Conservation (phyloP, 2,113 vertebrate species). For the Nymphicus hollandicus region DNA sequence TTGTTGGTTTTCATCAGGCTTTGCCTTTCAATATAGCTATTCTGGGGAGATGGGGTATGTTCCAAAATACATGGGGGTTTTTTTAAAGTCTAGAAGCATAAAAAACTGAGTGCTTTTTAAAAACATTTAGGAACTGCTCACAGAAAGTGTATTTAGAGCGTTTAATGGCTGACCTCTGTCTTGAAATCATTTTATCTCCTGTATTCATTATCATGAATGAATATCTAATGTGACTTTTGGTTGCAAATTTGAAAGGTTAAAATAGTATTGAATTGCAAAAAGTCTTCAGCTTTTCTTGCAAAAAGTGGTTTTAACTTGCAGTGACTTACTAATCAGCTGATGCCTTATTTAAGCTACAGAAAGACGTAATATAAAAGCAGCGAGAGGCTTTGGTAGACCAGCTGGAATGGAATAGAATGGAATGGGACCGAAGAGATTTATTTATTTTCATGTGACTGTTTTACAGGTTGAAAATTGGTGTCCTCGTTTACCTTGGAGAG, state of each 20-base stretch:
- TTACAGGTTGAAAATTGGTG: constrained; percentile 99
- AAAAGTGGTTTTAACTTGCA: neutral
- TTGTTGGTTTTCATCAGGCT: neutral
- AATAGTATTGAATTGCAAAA: neutral
- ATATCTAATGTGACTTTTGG: neutral
- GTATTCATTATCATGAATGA: neutral
- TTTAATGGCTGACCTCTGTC: neutral
- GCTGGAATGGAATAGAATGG: neutral
- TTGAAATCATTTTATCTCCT: neutral
- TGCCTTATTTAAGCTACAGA: neutral
- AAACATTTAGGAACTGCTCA: neutral
- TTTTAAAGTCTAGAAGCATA: neutral
- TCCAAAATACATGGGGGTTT: neutral
- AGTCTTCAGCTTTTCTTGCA: neutral
- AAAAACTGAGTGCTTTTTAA: neutral
- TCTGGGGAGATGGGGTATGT: neutral
- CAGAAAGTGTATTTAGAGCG: neutral
- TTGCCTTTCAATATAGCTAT: neutral
- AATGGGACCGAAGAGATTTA: neutral
- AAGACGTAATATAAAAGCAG: neutral
- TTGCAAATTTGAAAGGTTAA: neutral
- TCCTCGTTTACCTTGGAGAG: constrained; percentile 95
- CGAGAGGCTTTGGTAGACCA: neutral
- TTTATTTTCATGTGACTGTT: constrained; percentile 4
- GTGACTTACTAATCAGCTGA: neutral